phyloP scores from a whole-genome alignment of 2,113 vertebrate species.

The Nyctereutes procyonoides region DNA sequence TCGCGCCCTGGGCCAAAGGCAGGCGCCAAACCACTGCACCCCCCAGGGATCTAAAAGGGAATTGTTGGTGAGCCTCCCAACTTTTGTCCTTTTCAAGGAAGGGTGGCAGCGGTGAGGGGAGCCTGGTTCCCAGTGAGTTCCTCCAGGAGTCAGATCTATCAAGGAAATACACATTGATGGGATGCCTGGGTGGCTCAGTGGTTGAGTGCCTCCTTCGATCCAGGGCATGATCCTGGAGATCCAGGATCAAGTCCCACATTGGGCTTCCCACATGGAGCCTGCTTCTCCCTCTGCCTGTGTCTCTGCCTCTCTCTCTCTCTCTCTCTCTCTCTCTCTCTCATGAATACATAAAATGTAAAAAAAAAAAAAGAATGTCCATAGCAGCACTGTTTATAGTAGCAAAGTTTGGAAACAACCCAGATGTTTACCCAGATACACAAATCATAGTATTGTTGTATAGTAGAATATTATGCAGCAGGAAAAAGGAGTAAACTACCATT shows the following conservation, averaged over 20 bases:
- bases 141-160: background rate
- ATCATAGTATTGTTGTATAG: fast-evolving
- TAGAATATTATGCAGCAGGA: background rate
- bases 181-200: too few relatives aligned
- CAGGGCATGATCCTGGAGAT: too few relatives aligned
- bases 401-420: background rate
- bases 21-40: too few relatives aligned
- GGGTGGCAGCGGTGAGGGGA: background rate
- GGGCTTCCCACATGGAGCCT: too few relatives aligned
- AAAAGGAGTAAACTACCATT: background rate
- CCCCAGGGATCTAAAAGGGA: too few relatives aligned
- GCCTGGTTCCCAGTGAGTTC: background rate
- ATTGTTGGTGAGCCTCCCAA: background rate
- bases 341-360: too few relatives aligned
- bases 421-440: background rate
- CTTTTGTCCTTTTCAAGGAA: background rate
- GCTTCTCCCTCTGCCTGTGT: too few relatives aligned
- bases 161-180: background rate
- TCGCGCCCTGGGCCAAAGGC: too few relatives aligned
- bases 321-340: too few relatives aligned
- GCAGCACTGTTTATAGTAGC: background rate
- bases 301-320: too few relatives aligned
- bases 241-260: too few relatives aligned
- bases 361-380: background rate
- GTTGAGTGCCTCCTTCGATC: too few relatives aligned